Percentiles rank a stretch among this genome's conserved stretches.
These are phyloP conservation scores for Elysia crispata DNA, from an alignment of 2,888 invertebrate genomes.

Conservation along the genomic window DNA sequence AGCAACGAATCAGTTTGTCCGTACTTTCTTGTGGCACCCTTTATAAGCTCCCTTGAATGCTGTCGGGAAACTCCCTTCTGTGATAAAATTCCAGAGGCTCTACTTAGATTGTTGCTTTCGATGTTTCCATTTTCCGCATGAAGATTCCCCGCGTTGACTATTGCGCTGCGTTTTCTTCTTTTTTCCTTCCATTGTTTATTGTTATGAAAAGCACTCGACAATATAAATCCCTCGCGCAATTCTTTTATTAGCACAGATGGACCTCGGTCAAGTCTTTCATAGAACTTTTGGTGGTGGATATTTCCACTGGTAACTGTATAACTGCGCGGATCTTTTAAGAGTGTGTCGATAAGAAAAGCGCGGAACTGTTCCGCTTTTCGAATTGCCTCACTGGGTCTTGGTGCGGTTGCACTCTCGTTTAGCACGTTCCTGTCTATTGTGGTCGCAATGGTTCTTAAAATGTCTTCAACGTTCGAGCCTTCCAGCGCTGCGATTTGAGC, in stretches of 20 bases:
- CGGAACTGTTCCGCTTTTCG: constrained; percentile 31
- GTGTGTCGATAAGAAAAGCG: constrained; percentile 21
- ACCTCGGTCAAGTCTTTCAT: constrained; percentile 23
- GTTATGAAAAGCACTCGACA: too few species aligned
- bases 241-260: constrained; percentile 23
- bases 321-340: constrained; percentile 5
- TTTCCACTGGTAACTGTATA: background rate
- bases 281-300: background rate
- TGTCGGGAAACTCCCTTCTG: background rate
- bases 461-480: constrained; percentile 11
- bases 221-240: constrained; percentile 6
- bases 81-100: too few species aligned
- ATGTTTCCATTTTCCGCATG: too few species aligned
- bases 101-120: too few species aligned
- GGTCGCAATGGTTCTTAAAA: background rate
- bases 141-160: background rate
- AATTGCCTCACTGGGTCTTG: background rate
- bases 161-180: background rate
- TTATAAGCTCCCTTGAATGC: background rate
- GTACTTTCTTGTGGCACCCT: background rate
- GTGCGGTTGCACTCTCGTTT: background rate
- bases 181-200: background rate
- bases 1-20: background rate
- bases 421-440: constrained; percentile 5
- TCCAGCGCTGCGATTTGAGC: background rate